Conservation (phyloP, 35 echinoderm and acorn worm genomes). For the Apostichopus californicus region DNA sequence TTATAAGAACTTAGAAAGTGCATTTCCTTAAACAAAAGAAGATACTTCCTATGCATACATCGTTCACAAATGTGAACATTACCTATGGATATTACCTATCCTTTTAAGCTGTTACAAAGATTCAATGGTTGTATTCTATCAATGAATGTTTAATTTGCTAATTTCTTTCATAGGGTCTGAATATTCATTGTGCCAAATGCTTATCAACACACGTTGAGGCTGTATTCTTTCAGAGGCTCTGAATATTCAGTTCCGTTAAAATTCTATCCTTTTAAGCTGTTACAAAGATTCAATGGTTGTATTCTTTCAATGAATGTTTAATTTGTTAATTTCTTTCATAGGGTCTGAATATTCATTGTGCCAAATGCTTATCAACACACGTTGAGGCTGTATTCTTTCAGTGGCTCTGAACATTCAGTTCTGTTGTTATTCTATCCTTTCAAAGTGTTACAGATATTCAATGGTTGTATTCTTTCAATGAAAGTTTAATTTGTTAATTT, state of each 20-base stretch:
- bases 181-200: neutral
- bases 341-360: neutral
- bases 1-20: neutral
- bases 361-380: neutral
- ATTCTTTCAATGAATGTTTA: no score
- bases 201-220: neutral
- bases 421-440: neutral
- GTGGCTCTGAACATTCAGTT: neutral
- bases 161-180: neutral
- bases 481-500: neutral
- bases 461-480: no score
- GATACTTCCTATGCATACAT: no score
- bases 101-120: no score
- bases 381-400: neutral
- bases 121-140: no score
- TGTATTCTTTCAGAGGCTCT: slow-evolving; percentile 4
- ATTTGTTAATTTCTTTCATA: neutral
- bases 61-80: no score
- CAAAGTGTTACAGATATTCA: no score
- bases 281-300: no score
- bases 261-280: neutral
- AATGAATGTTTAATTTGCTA: neutral
- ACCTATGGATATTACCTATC: no score
- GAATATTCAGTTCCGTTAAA: neutral
- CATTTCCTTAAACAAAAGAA: no score